Conservation (phyloP, 1,140 invertebrate genomes). For the Carposina sasakii region DNA sequence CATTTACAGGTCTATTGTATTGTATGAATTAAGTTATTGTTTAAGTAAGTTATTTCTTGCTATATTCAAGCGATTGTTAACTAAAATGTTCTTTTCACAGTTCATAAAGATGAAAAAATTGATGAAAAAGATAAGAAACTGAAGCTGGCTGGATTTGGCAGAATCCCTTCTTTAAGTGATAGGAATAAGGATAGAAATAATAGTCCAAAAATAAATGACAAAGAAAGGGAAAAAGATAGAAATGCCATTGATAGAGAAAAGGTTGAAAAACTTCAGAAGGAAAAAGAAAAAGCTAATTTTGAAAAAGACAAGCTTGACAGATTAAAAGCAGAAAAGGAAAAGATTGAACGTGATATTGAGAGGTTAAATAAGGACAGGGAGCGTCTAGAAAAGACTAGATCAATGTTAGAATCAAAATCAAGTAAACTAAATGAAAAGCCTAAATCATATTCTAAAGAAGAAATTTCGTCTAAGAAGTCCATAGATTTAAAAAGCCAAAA, state of each 20-base stretch:
- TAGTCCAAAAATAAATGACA: constrained; percentile 24
- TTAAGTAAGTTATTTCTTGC: no score
- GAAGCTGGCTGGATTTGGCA: constrained; percentile 41
- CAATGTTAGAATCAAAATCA: constrained; percentile 44
- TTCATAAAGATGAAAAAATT: constrained; percentile 37
- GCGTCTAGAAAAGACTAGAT: constrained; percentile 54
- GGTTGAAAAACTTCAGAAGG: constrained; percentile 16
- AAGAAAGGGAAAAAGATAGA: constrained; percentile 34
- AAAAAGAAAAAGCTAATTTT: constrained; percentile 36
- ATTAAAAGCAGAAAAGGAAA: constrained; percentile 56
- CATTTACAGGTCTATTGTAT: no score
- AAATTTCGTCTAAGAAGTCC: constrained; percentile 38
- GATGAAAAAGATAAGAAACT: constrained; percentile 45
- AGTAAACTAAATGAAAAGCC: constrained; percentile 33
- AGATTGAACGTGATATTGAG: constrained; percentile 57
- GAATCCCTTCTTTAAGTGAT: constrained; percentile 70
- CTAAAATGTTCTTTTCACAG: constrained; percentile 26
- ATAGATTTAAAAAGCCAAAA: constrained; percentile 65
- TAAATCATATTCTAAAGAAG: constrained; percentile 38
- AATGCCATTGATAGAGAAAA: constrained; percentile 24
- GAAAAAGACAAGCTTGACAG: constrained; percentile 43
- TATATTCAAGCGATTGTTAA: no score
- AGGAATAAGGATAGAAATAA: constrained; percentile 41
- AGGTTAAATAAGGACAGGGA: constrained; percentile 51
- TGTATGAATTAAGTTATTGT: no score